Conservation (phyloP, 2,888 invertebrate species). For the Spilosoma lubricipeda region DNA sequence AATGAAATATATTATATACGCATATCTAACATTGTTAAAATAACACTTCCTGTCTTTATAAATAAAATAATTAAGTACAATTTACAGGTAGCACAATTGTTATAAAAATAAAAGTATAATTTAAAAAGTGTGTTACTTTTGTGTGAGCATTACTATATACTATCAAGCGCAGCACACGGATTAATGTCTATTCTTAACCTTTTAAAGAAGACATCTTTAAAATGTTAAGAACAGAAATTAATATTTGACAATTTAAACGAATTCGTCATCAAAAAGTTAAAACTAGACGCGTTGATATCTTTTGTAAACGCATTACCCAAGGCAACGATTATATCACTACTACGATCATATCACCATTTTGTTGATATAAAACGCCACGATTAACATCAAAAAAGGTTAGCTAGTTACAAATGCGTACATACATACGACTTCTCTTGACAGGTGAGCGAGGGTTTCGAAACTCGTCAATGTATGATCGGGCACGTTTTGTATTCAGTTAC, state of each 20-base stretch:
- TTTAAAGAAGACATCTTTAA: no score
- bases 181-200: no score
- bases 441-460: slow-evolving; percentile 29
- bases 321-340: background rate
- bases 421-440: slow-evolving; percentile 48
- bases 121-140: no score
- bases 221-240: background rate
- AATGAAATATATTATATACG: no score
- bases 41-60: background rate
- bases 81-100: background rate
- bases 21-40: background rate
- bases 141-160: no score
- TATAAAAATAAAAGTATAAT: background rate
- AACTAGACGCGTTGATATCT: slow-evolving; percentile 62
- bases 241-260: background rate
- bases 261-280: background rate
- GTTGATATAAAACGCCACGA: slow-evolving; percentile 28
- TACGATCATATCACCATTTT: slow-evolving; percentile 10
- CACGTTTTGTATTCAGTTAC: slow-evolving; percentile 51
- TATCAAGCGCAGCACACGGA: background rate
- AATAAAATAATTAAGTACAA: background rate
- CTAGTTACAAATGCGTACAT: slow-evolving; percentile 41
- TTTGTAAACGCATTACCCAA: slow-evolving; percentile 47
- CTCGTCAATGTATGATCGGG: slow-evolving; percentile 54
- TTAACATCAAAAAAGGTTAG: slow-evolving; percentile 46